Evolutionary conservation across 2,888 invertebrate species (phyloP).

Genomic region (Rhamnusium bicolor): DNA sequence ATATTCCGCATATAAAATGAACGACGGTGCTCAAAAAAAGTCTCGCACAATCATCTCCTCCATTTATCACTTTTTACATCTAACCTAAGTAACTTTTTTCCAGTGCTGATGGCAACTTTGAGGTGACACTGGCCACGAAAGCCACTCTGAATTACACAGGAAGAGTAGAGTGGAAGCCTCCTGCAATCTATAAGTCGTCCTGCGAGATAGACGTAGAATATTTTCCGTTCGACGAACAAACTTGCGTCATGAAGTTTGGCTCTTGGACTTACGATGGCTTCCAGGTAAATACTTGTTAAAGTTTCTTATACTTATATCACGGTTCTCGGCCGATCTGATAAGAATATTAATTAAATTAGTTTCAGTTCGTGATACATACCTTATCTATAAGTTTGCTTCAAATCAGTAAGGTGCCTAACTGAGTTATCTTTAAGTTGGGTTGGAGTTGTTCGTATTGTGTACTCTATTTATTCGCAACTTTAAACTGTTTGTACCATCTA

Average conservation of each 20-base stretch:
- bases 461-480: neutral
- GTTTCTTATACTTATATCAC: conserved; percentile 1
- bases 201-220: conserved; percentile 91
- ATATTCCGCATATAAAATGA: neutral
- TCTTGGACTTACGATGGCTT: conserved; percentile 90
- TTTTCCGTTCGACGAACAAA: conserved; percentile 90
- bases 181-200: conserved; percentile 93
- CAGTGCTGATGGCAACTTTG: conserved; percentile 89
- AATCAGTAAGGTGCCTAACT: neutral
- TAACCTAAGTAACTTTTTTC: conserved; percentile 42
- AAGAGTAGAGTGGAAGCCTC: conserved; percentile 91
- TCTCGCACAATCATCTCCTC: neutral
- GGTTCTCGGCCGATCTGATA: conserved; percentile 8
- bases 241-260: conserved; percentile 90
- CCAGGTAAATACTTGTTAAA: conserved; percentile 74
- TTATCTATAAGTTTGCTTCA: neutral
- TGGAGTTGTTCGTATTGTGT: neutral
- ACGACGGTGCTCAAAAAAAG: neutral
- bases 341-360: conserved; percentile 33
- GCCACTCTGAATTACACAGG: conserved; percentile 87
- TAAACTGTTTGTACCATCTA: neutral
- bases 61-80: neutral
- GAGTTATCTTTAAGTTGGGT: neutral
- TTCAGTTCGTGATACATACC: neutral
- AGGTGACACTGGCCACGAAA: conserved; percentile 87